Evolutionary conservation across 2,888 invertebrate genomes (phyloP), one percentile per base, ranked within the genome.

Genomic region (Pristionchus exspectatus): DNA sequence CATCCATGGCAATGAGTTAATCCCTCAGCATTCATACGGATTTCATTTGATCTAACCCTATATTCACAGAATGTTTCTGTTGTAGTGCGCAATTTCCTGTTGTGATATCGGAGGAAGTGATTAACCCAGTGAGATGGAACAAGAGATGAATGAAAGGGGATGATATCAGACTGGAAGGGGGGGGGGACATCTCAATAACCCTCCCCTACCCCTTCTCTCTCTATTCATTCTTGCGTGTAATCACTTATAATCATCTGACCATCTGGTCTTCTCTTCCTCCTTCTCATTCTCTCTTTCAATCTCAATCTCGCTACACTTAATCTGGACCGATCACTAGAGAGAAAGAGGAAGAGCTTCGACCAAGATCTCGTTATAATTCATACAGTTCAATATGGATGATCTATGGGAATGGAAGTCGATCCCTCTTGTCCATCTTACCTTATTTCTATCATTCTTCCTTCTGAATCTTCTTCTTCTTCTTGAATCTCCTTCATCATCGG

Each of bases 381-480:
- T 38, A 38, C 38, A 38, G 38, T 38, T 38, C 38, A 38, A 38
- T 38, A 38, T 38, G 38, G 38, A 38, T 38, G 38, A 5, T 38
- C 44, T 50, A 50, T 50, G 3, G 44, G 33, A 33, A 74, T 24
- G 74, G 9, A n/a, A 44, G 3, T 44, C 0, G 38, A 38, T 7
- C 44, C n/a, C 56, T 77, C n/a, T n/a, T 9, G 9, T 5, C 44
- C 3, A 44, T 44, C 44, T 50, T 9, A 88, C 88, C 88, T 77
- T 77, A 24, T 10, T 81, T 81, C 77, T 59, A n/a, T 88, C 77
- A 88, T 54, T 50, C 63, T 88, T 88, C 21, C 81, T 77, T 50
- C 81, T 77, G 44, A 81, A 81, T 77, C 88, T 27, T 59, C 88
- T 30, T 44, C 88, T 77, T 81, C 88, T 88, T 27, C 88, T 77